phyloP scores from a whole-genome alignment of 2,113 vertebrate genomes.

The Triplophysa siluroides region DNA sequence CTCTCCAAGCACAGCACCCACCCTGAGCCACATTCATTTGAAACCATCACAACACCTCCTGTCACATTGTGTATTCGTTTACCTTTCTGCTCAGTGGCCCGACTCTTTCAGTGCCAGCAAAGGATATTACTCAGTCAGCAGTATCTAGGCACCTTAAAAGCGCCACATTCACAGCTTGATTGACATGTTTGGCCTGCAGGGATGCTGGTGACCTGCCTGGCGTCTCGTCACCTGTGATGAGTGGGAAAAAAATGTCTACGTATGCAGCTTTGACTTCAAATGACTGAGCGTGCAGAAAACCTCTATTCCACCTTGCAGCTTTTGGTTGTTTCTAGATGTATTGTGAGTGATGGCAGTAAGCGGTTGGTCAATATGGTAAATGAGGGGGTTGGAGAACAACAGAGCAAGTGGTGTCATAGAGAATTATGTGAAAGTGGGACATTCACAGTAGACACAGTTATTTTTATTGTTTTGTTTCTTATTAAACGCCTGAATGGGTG shows the following conservation, averaged over 20 bases:
- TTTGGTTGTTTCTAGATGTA: constrained; percentile 10
- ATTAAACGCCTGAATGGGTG: background rate
- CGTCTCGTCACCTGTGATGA: constrained; percentile 26
- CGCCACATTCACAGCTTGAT: constrained; percentile 2
- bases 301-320: constrained; percentile 20
- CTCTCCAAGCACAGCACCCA: background rate
- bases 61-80: constrained; percentile 26
- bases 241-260: background rate
- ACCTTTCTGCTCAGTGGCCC: constrained; percentile 17
- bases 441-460: background rate
- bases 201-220: constrained; percentile 30
- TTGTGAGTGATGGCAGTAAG: constrained; percentile 10
- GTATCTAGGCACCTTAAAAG: constrained; percentile 26
- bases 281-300: constrained; percentile 14
- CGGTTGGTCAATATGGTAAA: constrained; percentile 16
- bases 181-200: constrained; percentile 40
- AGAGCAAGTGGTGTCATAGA: background rate
- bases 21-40: constrained; percentile 11
- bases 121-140: constrained; percentile 43
- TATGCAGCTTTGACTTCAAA: constrained; percentile 44
- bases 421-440: background rate
- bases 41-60: constrained; percentile 30
- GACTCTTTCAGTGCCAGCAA: constrained; percentile 26
- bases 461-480: background rate
- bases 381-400: background rate